Base-by-base conservation (phyloP, 37 sponge, comb jelly and placozoan species). In the Cladorhizidae sp. region DNA sequence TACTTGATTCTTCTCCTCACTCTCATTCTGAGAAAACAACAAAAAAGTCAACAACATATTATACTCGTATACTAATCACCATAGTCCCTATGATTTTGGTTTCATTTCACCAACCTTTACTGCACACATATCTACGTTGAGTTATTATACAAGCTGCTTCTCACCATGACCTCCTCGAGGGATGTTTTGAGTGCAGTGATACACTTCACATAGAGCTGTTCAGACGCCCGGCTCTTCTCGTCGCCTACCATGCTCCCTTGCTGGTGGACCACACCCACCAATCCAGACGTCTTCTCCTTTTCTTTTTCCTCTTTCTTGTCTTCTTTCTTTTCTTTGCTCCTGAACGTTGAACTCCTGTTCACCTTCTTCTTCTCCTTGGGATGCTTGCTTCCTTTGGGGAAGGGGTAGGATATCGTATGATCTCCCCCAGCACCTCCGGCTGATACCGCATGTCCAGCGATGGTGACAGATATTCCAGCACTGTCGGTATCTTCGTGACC, bases 161-260 rank as follows among this genome's bases (percentile, higher is more conserved):
- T 87, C 25, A 87, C 88, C 70, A 87, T 21, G 59, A 81, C 76
- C 22, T 87, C 75, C 51, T 87, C 82, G 35, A 87, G 69, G 22
- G 58, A 55, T 20, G 75, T 76, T 32, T 81, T 87, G 33, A 87
- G 57, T 22, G 20, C 31, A 3, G 2, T 57, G 20, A 80, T 57
- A 70, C 88, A 87, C 23, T 69, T 39, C 21, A 87, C 35, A 35
- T 72, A 67, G 56, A 45, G 68, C 45, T 73, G 83, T 45, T 82
- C 73, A 8, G 40, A 54, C 9, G 5, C 9, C 0, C 67, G 2
- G 6, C 39, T 18, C 29, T 23, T 21, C 0, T 39, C 32, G 41
- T 78, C 78, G 1, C 62, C 61, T 1, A 14, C 76, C 40, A 51
- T 62, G 17, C 22, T 55, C 9, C 70, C 80, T 51, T 20, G n/a